A percentile compares a stretch with the other conserved stretches of the same genome.
Conservation (phyloP, 23 tunicate species). For the Aplidium turbinatum region DNA sequence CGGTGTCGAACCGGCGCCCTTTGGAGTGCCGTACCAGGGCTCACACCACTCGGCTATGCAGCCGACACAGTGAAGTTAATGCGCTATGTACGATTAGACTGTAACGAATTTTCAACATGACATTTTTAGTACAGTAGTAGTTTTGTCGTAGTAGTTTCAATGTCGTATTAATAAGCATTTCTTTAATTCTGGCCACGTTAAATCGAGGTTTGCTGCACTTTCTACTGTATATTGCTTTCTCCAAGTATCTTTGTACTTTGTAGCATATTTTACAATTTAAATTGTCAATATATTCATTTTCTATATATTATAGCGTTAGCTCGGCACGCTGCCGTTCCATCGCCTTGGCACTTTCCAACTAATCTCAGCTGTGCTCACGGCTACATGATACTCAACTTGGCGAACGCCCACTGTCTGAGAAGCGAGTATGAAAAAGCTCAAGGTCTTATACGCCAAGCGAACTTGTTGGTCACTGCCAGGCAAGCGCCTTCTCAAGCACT, state of each 20-base stretch:
- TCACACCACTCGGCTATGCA: too few relatives aligned
- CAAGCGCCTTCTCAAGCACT: slow-evolving; percentile 60
- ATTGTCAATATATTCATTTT: neutral
- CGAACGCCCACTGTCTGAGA: slow-evolving; percentile 74
- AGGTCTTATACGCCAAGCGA: slow-evolving; percentile 45
- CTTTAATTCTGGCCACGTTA: too few relatives aligned
- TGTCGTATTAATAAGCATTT: too few relatives aligned
- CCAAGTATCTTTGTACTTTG: neutral
- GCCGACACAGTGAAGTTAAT: too few relatives aligned
- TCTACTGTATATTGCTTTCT: too few relatives aligned
- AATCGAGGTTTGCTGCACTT: too few relatives aligned
- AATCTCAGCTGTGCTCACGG: slow-evolving; percentile 46
- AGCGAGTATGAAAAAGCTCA: slow-evolving; percentile 86
- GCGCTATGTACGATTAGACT: too few relatives aligned
- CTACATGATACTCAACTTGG: slow-evolving; percentile 70
- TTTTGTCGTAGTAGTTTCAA: too few relatives aligned
- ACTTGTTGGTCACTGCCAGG: slow-evolving; percentile 11
- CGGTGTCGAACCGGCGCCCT: too few relatives aligned
- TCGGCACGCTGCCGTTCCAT: neutral
- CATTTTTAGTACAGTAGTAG: too few relatives aligned
- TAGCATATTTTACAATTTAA: neutral
- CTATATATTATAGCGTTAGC: neutral
- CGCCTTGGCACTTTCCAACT: slow-evolving; percentile 52
- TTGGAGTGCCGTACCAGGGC: too few relatives aligned
- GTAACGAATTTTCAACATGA: too few relatives aligned